A percentile compares a stretch with the other conserved stretches of the same genome.
Conservation (phyloP, 2,113 vertebrate species). For the Labeo catla region DNA sequence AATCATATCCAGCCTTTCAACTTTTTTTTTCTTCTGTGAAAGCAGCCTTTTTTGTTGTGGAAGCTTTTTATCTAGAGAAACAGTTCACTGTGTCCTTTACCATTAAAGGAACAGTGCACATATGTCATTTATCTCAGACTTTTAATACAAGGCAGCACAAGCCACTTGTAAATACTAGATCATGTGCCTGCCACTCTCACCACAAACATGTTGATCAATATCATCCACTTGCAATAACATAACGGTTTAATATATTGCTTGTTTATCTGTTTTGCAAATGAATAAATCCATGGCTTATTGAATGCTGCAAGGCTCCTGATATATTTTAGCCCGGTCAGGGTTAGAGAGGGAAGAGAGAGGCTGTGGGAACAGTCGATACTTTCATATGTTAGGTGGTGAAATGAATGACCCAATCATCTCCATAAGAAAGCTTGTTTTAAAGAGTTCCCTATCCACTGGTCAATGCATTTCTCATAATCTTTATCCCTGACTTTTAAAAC, state of each 20-base stretch:
- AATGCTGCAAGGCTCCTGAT: conserved; percentile 65
- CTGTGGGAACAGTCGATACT: conserved; percentile 80
- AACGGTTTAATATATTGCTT: conserved; percentile 69
- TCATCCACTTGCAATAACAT: conserved; percentile 65
- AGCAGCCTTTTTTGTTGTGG: not conserved
- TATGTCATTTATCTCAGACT: conserved; percentile 26
- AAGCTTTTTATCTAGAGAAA: not conserved
- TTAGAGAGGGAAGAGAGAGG: conserved; percentile 62
- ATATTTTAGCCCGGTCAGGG: conserved; percentile 67
- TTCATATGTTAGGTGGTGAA: conserved; percentile 79
- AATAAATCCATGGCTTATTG: conserved; percentile 72
- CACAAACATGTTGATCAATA: conserved; percentile 64
- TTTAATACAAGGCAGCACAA: conserved; percentile 11
- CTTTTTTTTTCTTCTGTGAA: conserved; percentile 20
- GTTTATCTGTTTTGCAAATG: conserved; percentile 69
- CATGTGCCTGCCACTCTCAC: conserved; percentile 21
- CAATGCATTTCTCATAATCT: conserved; percentile 65
- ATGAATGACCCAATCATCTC: conserved; percentile 79
- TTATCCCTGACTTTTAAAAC: conserved; percentile 44
- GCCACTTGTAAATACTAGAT: conserved; percentile 29
- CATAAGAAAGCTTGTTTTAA: conserved; percentile 76
- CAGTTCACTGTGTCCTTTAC: not conserved
- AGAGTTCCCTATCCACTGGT: conserved; percentile 74
- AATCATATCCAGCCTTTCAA: conserved; percentile 18
- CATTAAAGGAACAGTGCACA: conserved; percentile 1